These are phyloP conservation scores for Catocala nupta DNA, from an alignment of 2,888 invertebrate genomes.

Conservation along the genomic window DNA sequence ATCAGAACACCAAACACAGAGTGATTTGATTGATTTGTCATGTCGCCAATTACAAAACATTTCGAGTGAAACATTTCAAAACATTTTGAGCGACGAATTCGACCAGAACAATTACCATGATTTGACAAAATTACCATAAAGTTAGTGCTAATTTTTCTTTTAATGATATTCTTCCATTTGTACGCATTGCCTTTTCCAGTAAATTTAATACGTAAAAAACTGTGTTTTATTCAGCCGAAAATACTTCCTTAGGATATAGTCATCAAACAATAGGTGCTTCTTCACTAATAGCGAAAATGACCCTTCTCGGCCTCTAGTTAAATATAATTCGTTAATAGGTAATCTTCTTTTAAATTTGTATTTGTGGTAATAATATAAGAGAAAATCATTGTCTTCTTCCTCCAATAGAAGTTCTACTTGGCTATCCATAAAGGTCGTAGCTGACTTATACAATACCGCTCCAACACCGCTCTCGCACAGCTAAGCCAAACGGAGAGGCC, in stretches of 20 bases:
- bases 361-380: too few relatives aligned
- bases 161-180: neutral
- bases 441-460: too few relatives aligned
- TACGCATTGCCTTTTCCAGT: neutral
- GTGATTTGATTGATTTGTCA: too few relatives aligned
- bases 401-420: too few relatives aligned
- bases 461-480: too few relatives aligned
- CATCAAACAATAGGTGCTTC: constrained; percentile 36
- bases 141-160: neutral
- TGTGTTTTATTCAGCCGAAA: constrained; percentile 41
- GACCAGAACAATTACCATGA: constrained; percentile 1
- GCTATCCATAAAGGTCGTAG: too few relatives aligned
- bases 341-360: neutral
- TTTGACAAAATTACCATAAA: neutral
- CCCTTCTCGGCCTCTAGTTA: constrained; percentile 21
- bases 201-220: constrained; percentile 20
- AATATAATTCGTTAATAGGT: constrained; percentile 43
- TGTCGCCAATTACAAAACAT: neutral
- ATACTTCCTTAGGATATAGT: constrained; percentile 41
- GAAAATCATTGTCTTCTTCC: too few relatives aligned
- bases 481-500: too few relatives aligned
- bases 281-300: constrained; percentile 27
- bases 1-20: too few relatives aligned
- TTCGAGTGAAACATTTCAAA: constrained; percentile 3
- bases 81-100: neutral